Conservation (phyloP, 2,888 invertebrate species). For the Eristalinus aeneus region DNA sequence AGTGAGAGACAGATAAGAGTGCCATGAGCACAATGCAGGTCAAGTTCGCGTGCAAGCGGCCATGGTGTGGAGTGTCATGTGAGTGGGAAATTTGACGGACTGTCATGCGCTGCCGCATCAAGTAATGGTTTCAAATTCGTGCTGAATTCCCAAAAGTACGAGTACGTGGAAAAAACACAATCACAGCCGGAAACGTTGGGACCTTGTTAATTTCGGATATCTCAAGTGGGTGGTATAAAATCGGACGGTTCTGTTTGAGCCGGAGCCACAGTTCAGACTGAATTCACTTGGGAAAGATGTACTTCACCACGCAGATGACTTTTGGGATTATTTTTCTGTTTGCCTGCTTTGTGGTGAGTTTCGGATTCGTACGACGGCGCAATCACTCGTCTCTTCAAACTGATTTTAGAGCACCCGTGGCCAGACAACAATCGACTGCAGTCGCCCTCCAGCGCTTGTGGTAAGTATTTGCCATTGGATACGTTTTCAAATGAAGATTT, state of each 20-base stretch:
- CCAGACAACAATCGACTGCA: slow-evolving; percentile 75
- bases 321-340: slow-evolving; percentile 24
- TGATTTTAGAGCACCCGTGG: slow-evolving; percentile 19
- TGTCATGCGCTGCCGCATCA: slow-evolving; percentile 54
- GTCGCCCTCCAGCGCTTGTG: slow-evolving; percentile 77
- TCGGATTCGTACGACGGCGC: neutral
- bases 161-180: neutral
- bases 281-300: slow-evolving; percentile 8
- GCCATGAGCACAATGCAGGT: slow-evolving; percentile 28
- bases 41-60: slow-evolving; percentile 23
- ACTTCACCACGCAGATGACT: neutral
- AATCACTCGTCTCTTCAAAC: neutral
- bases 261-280: slow-evolving; percentile 4
- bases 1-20: neutral
- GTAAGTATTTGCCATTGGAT: slow-evolving; percentile 72
- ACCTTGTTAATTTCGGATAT: slow-evolving; percentile 18
- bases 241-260: neutral
- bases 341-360: slow-evolving; percentile 30
- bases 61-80: neutral
- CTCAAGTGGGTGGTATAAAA: slow-evolving; percentile 44
- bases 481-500: neutral
- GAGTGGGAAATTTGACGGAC: neutral
- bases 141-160: neutral
- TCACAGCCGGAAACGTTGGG: slow-evolving; percentile 11
- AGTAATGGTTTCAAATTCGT: slow-evolving; percentile 24